phyloP scores from a whole-genome alignment of 1,140 invertebrate genomes.

The Spodoptera litura region DNA sequence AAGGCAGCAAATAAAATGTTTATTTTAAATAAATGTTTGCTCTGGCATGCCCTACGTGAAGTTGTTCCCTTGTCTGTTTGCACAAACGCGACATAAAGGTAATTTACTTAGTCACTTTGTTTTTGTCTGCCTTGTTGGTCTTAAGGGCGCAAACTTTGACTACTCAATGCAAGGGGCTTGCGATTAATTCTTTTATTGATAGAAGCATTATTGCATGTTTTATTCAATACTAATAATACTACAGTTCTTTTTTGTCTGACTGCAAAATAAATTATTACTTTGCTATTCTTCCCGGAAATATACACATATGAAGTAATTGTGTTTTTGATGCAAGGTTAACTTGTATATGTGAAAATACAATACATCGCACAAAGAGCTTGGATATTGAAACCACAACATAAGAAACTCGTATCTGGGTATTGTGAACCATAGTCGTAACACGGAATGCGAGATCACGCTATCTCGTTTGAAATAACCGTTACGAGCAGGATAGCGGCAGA shows the following conservation, averaged over 20 bases:
- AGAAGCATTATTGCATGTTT: too few species aligned
- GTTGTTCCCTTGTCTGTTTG: constrained; percentile 46
- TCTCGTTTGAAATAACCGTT: constrained; percentile 41
- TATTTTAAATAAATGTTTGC: constrained; percentile 64
- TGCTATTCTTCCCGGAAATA: too few species aligned
- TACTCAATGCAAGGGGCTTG: too few species aligned
- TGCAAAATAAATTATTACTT: too few species aligned
- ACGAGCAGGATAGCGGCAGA: constrained; percentile 33
- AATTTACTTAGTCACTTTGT: constrained; percentile 48
- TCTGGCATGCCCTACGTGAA: constrained; percentile 45
- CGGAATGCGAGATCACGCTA: constrained; percentile 18
- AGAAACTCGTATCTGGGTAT: constrained; percentile 13
- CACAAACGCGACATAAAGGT: constrained; percentile 47
- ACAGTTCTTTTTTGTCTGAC: too few species aligned
- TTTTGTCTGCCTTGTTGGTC: background rate
- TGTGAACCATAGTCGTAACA: constrained; percentile 37
- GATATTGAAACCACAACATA: constrained; percentile 40
- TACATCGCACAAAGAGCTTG: constrained; percentile 1
- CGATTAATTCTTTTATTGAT: too few species aligned
- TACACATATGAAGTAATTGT: too few species aligned
- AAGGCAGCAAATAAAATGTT: constrained; percentile 68
- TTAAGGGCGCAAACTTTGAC: too few species aligned
- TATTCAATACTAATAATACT: too few species aligned
- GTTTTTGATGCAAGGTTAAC: too few species aligned
- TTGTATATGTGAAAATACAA: background rate